These are phyloP conservation scores for Sialia sialis DNA, from an alignment of 2,113 vertebrate species.

Conservation along the genomic window DNA sequence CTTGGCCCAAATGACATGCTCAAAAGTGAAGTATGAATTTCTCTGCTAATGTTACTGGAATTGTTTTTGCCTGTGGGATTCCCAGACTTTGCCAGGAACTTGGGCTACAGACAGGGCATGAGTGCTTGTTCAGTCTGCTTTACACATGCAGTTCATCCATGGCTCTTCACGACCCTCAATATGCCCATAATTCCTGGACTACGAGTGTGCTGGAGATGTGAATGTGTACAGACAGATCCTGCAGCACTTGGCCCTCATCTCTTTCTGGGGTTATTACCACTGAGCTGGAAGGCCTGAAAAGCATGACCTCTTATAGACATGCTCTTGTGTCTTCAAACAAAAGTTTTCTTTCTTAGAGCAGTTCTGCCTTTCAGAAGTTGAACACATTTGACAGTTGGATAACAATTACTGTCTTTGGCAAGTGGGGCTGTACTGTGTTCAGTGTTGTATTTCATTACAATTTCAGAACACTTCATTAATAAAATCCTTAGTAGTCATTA, in stretches of 20 bases:
- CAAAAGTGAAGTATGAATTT: background rate
- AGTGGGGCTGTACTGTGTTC: background rate
- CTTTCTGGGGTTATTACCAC: background rate
- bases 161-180: background rate
- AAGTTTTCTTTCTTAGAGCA: background rate
- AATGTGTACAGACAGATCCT: background rate
- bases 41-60: background rate
- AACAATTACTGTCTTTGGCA: background rate
- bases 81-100: background rate
- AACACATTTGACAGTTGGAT: background rate
- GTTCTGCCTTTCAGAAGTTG: background rate
- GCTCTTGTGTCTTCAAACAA: fast-evolving
- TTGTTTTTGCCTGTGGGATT: background rate
- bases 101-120: background rate
- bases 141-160: background rate
- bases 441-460: background rate
- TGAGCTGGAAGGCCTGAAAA: background rate
- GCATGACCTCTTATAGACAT: background rate
- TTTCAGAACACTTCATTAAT: background rate
- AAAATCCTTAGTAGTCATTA: background rate
- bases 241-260: background rate
- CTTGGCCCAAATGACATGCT: background rate
- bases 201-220: background rate
- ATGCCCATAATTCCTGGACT: background rate
- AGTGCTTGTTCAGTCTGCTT: background rate